Evolutionary conservation across 2,888 invertebrate species (phyloP).

Genomic region (Melanophora roralis): DNA sequence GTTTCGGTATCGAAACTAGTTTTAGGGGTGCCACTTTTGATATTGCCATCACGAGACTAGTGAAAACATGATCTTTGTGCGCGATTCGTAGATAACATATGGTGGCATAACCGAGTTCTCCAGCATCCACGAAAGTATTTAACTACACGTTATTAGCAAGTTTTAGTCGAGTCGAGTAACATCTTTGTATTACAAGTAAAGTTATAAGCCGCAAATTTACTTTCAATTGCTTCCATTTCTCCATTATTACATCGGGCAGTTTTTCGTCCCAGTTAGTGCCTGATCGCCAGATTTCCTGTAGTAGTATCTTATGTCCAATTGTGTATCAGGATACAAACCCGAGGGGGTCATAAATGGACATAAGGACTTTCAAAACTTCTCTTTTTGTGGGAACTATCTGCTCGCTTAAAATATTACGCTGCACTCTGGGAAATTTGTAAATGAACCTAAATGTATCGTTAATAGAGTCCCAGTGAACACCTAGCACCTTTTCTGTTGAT

Average conservation of each 20-base stretch:
- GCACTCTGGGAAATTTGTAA: slow-evolving; percentile 48
- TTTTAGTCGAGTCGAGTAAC: neutral
- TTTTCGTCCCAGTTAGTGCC: slow-evolving; percentile 43
- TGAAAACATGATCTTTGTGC: neutral
- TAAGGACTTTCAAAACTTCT: slow-evolving; percentile 51
- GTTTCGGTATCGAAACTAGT: slow-evolving; percentile 26
- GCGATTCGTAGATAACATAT: slow-evolving; percentile 38
- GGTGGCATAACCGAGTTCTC: slow-evolving; percentile 38
- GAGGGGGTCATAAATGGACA: slow-evolving; percentile 59
- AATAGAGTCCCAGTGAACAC: slow-evolving; percentile 54
- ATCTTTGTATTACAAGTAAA: slow-evolving; percentile 13
- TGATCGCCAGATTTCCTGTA: slow-evolving; percentile 49
- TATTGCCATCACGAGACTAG: slow-evolving; percentile 33
- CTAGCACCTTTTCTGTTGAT: slow-evolving; percentile 38
- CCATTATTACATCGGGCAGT: slow-evolving; percentile 8
- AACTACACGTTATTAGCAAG: neutral
- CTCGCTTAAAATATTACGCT: slow-evolving; percentile 32
- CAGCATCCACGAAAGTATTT: slow-evolving; percentile 50
- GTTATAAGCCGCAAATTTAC: slow-evolving; percentile 14
- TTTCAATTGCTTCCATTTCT: slow-evolving; percentile 49
- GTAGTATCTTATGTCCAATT: slow-evolving; percentile 28
- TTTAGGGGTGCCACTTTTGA: slow-evolving; percentile 53
- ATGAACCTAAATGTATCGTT: slow-evolving; percentile 50
- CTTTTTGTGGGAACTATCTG: slow-evolving; percentile 45
- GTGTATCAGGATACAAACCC: slow-evolving; percentile 48